These are phyloP conservation scores for Chrysolina americana DNA, from an alignment of 2,888 invertebrate species.

Conservation along the genomic window DNA sequence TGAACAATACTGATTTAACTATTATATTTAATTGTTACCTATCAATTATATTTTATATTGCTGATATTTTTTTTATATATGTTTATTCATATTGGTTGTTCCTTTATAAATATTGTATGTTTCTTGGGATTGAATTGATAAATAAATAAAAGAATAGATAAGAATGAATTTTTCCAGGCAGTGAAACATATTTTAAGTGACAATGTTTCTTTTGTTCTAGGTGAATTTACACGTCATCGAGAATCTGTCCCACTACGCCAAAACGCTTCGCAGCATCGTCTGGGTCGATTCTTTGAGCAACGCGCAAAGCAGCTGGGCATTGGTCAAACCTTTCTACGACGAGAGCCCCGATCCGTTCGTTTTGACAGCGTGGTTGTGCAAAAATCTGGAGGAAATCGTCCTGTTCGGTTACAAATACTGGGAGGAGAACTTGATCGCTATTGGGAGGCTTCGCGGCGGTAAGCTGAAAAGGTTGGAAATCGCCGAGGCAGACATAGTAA, in stretches of 20 bases:
- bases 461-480: slow-evolving; percentile 73
- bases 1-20: no score
- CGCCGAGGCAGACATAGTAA: slow-evolving; percentile 71
- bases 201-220: slow-evolving; percentile 58
- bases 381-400: slow-evolving; percentile 74
- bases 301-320: slow-evolving; percentile 57
- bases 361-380: slow-evolving; percentile 78
- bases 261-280: slow-evolving; percentile 73
- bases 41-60: no score
- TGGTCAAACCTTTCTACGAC: slow-evolving; percentile 58
- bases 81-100: no score
- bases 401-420: slow-evolving; percentile 74
- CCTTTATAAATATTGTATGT: no score
- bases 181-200: no score
- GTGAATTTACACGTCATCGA: slow-evolving; percentile 74
- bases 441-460: slow-evolving; percentile 75
- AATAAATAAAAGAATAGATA: no score
- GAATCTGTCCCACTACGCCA: slow-evolving; percentile 72
- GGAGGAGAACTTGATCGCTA: slow-evolving; percentile 76
- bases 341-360: slow-evolving; percentile 74
- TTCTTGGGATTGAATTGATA: no score
- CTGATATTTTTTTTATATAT: no score
- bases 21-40: no score
- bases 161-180: no score
- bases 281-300: slow-evolving; percentile 74